Conservation (phyloP, 1,140 invertebrate species). For the Drosophila parabipectinata region DNA sequence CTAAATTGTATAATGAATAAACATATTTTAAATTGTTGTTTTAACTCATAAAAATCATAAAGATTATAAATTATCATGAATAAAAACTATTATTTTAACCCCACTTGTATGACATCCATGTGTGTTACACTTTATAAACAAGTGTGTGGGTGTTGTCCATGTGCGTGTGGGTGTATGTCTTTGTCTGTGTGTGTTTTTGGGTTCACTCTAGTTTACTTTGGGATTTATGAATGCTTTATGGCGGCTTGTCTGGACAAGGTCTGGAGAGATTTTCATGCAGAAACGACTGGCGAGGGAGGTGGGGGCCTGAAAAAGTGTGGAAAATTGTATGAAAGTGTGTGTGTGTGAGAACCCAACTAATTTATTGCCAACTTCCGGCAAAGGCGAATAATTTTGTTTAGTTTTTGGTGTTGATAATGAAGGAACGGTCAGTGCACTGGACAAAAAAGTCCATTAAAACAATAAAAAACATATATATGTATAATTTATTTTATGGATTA, state of each 20-base stretch:
- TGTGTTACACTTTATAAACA: neutral
- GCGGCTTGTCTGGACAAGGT: constrained; percentile 79
- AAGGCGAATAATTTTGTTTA: constrained; percentile 81
- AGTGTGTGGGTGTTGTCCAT: neutral
- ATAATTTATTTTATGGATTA: no score
- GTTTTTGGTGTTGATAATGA: constrained; percentile 81
- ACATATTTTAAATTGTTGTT: neutral
- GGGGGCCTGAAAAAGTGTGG: constrained; percentile 1
- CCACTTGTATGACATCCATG: neutral
- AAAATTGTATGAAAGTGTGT: constrained; percentile 10
- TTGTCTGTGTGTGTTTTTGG: constrained; percentile 32
- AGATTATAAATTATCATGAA: neutral
- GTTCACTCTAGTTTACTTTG: constrained; percentile 78
- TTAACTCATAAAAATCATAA: neutral
- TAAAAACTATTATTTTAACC: neutral
- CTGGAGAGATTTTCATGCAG: constrained; percentile 30
- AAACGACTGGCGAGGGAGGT: constrained; percentile 1
- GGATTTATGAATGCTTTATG: constrained; percentile 83
- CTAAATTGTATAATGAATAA: no score
- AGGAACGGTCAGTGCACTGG: constrained; percentile 63
- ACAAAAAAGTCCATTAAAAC: no score
- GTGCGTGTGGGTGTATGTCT: constrained; percentile 16
- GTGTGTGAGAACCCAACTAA: constrained; percentile 66
- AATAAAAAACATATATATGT: no score
- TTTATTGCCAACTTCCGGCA: constrained; percentile 80